Evolutionary conservation across 2,888 invertebrate genomes (phyloP).

Genomic region (Eueremaeus valkanovi): DNA sequence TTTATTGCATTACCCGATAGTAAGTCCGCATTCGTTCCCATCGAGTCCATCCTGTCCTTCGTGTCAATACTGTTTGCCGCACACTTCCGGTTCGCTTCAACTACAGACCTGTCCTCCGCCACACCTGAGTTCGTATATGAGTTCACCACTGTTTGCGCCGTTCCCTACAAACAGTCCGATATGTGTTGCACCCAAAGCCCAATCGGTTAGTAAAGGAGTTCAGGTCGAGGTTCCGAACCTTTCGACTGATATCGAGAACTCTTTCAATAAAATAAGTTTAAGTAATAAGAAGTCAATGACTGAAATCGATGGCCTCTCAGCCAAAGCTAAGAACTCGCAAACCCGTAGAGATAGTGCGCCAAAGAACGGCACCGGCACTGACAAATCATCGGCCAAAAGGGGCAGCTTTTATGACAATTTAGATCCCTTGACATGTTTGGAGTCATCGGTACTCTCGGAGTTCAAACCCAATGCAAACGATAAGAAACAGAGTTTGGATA

Average conservation of each 20-base stretch:
- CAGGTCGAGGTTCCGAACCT: neutral
- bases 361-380: too few relatives aligned
- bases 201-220: constrained; percentile 27
- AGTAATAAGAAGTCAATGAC: constrained; percentile 17
- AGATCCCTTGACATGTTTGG: neutral
- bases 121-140: neutral
- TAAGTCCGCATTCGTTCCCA: constrained; percentile 1
- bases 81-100: neutral
- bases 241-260: neutral
- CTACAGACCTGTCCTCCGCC: neutral
- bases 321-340: neutral
- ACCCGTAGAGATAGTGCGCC: neutral
- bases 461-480: neutral
- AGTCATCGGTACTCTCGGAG: neutral
- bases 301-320: constrained; percentile 3
- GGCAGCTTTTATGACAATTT: constrained; percentile 46
- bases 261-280: constrained; percentile 15
- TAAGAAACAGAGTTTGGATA: neutral
- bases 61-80: constrained; percentile 28
- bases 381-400: constrained; percentile 38
- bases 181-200: neutral
- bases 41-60: constrained; percentile 9
- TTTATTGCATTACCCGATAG: constrained; percentile 28
- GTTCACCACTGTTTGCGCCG: constrained; percentile 5
- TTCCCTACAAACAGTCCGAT: neutral